Evolutionary conservation across 2,888 invertebrate species (phyloP).

Genomic region (Nomada lathburiana): DNA sequence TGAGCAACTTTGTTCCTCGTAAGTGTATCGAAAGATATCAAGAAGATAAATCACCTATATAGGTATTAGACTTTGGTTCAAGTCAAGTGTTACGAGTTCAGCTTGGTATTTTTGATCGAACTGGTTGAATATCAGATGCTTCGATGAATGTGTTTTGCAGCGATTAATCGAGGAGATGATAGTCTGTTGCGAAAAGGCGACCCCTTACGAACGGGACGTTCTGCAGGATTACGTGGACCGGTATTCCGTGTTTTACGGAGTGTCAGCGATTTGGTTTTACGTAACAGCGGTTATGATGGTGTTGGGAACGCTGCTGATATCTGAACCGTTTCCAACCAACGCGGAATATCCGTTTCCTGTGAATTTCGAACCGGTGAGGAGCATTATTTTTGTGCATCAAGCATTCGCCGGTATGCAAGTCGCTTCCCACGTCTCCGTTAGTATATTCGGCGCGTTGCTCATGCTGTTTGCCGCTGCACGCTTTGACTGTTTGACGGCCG

Average conservation of each 20-base stretch:
- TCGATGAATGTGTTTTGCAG: constrained; percentile 23
- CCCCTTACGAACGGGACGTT: constrained; percentile 58
- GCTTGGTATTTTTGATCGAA: too few species aligned
- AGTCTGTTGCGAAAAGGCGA: constrained; percentile 53
- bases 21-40: too few species aligned
- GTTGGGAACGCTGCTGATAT: constrained; percentile 65
- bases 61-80: too few species aligned
- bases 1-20: constrained; percentile 15
- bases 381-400: constrained; percentile 71
- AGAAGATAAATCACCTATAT: too few species aligned
- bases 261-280: constrained; percentile 61
- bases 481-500: constrained; percentile 71
- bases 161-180: constrained; percentile 58
- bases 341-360: constrained; percentile 77
- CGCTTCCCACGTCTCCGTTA: constrained; percentile 66
- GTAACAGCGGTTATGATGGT: constrained; percentile 56
- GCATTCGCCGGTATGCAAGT: constrained; percentile 70
- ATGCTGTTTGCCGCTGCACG: constrained; percentile 73
- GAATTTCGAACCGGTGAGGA: constrained; percentile 50
- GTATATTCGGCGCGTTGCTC: constrained; percentile 69
- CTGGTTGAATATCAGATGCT: too few species aligned
- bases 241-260: constrained; percentile 67
- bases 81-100: background rate
- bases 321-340: constrained; percentile 72
- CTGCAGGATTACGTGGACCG: constrained; percentile 72